Percentiles rank a stretch among this genome's conserved stretches.
Conservation (phyloP, 2,797 vertebrate genomes). For the Labeo calbasu region DNA sequence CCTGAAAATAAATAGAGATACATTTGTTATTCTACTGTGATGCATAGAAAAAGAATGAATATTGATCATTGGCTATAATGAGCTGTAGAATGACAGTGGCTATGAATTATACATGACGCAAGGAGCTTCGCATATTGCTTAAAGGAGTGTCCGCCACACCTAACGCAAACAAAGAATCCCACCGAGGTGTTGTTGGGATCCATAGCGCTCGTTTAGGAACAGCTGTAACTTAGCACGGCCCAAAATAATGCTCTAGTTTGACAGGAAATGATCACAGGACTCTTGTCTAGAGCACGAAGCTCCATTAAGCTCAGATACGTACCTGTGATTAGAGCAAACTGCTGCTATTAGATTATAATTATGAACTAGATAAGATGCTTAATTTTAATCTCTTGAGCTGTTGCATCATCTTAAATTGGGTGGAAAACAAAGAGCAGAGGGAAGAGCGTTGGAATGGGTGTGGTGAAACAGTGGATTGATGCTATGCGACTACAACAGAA, state of each 20-base stretch:
- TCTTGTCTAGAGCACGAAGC: slow-evolving; percentile 27
- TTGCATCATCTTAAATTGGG: neutral
- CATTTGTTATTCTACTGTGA: neutral
- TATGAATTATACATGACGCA: slow-evolving; percentile 38
- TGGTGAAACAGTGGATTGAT: slow-evolving; percentile 9
- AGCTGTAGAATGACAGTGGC: neutral
- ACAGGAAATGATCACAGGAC: slow-evolving; percentile 28
- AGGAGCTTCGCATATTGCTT: slow-evolving; percentile 9
- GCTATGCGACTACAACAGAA: neutral
- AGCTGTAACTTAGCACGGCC: slow-evolving; percentile 31
- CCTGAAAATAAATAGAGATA: slow-evolving; percentile 1
- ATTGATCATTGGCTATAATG: slow-evolving; percentile 31
- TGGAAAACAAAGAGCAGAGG: slow-evolving; percentile 10
- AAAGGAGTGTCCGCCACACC: slow-evolving; percentile 42
- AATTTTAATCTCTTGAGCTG: neutral
- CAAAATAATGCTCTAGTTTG: slow-evolving; percentile 52
- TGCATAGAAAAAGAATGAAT: neutral
- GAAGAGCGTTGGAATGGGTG: neutral
- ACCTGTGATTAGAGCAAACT: neutral
- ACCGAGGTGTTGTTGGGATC: slow-evolving; percentile 32
- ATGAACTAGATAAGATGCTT: slow-evolving; percentile 2
- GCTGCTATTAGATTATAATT: slow-evolving; percentile 13
- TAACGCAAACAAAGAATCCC: slow-evolving; percentile 50
- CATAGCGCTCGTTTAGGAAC: slow-evolving; percentile 11
- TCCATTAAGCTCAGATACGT: neutral